Evolutionary conservation across 2,797 vertebrate genomes (phyloP), one percentile per base, ranked within the genome.

Genomic region (Alauda arvensis): DNA sequence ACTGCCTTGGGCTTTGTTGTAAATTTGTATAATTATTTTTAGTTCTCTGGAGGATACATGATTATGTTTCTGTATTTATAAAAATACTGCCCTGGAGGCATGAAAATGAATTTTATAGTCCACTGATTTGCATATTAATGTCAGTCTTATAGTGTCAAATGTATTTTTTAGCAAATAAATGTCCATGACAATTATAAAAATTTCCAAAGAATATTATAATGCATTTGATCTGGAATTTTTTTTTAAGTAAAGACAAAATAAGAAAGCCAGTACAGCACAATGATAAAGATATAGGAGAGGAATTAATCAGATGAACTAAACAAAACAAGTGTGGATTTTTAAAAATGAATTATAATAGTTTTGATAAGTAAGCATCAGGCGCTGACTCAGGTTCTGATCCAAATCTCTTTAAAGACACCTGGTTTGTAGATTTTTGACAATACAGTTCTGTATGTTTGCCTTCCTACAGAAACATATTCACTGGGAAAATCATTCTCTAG

Each of bases 41-140:
- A 96, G 96, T 95, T 89, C 97, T 97, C 97, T 94, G 89, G 97
- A 97, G 97, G 94, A 96, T 93, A 93, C 94, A 93, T 97, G 96
- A 98, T 98, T 97, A 96, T 96, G 95, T 97, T 97, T 96, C 96
- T 96, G 96, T 97, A 97, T 97, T 97, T 98, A 97, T 97, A 96
- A 97, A 97, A 96, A 97, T 97, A 96, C 94, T 97, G 95, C 96
- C 97, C 95, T 90, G 83, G 81, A 97, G 97, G 96, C 93, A 97
- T 70, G 79, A 96, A 96, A 96, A 96, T 93, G 95, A 96, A 96
- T 97, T 97, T 97, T 97, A 96, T 93, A 96, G 94, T 96, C 94
- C 94, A 90, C 80, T 94, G 93, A 97, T 97, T 96, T 97, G 94
- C 96, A 96, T 97, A 96, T 95, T 96, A 96, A 96, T 96, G 89